phyloP scores from a whole-genome alignment of 2,797 vertebrate genomes.

The Dallia pectoralis region DNA sequence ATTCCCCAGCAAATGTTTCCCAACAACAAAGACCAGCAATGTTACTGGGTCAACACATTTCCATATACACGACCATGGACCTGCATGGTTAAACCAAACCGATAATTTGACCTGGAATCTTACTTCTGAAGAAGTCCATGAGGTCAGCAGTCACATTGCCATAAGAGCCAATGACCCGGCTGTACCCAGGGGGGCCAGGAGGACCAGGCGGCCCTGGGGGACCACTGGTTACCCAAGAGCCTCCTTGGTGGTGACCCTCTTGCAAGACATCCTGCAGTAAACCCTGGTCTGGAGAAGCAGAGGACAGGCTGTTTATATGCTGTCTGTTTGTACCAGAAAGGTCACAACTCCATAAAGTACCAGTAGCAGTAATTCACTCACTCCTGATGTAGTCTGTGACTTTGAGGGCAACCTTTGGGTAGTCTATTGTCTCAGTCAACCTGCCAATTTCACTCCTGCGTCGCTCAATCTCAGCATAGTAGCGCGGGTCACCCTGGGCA shows the following conservation, averaged over 20 bases:
- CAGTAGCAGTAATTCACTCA: constrained; percentile 65
- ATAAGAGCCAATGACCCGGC: constrained; percentile 87
- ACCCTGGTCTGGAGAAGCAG: constrained; percentile 76
- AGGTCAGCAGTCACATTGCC: constrained; percentile 92
- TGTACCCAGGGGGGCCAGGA: constrained; percentile 81
- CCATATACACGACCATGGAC: neutral
- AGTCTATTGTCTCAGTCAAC: constrained; percentile 76
- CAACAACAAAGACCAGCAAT: neutral
- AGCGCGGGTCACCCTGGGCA: constrained; percentile 41
- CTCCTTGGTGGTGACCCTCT: constrained; percentile 52
- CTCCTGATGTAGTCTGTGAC: constrained; percentile 92
- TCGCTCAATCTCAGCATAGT: constrained; percentile 1
- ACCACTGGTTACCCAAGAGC: constrained; percentile 73
- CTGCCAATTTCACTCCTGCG: constrained; percentile 41
- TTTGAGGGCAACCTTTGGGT: constrained; percentile 82
- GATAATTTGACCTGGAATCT: constrained; percentile 52
- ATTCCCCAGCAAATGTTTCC: neutral
- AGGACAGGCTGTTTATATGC: constrained; percentile 3
- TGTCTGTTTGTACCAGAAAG: neutral
- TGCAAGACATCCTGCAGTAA: constrained; percentile 83
- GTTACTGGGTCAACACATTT: neutral
- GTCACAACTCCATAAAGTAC: neutral
- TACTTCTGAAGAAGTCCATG: constrained; percentile 94
- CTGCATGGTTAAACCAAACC: neutral
- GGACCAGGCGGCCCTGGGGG: constrained; percentile 76